Base-by-base conservation (phyloP, 1,140 invertebrate species). In the Berghia stephanieae region DNA sequence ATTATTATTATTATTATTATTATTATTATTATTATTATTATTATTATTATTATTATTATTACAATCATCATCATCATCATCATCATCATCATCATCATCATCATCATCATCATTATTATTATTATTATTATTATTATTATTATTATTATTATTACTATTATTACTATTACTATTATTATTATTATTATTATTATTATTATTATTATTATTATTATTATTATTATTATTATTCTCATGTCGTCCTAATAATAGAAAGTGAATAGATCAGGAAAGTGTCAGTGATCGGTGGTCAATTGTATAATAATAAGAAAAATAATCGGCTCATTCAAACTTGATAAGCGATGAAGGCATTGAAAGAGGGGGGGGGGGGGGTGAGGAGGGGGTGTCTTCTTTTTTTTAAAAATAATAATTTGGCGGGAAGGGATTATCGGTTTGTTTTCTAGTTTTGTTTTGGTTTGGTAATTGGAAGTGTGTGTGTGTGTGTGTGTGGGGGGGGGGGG, bases 81-180 rank as follows among this genome's bases (percentile, higher is more conserved):
- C 46, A 49, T 49, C 46, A 49, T 49, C n/a, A 49, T 49, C n/a
- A 49, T 49, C n/a, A 49, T 49, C n/a, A 49, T 49, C n/a, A 49
- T 49, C n/a, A 49, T 49, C n/a, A 49, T 49, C n/a, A 49, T 49
- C n/a, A 49, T 49, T 49, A 49, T 49, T 49, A 68, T 6, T 68
- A 68, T 21, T 68, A 34, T 21, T 36, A 68, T 21, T 68, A 69
- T 3, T 42, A 69, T 27, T 69, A 69, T 27, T 69, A 69, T 16
- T 69, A 42, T 27, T 69, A 69, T 27, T 69, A 69, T 10, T 44
- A 69, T 27, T 69, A 69, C n/a, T 24, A 69, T 27, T 69, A 69
- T 16, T 69, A 69, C 31, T 42, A 42, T n/a, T 18, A 69, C n/a
- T 69, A 69, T 16, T 42, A 42, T 27, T 42, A 69, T 27, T 42